Evolutionary conservation across 1,140 invertebrate species (phyloP), one percentile per base, ranked within the genome.

Genomic region (Rhagoletis zephyria): DNA sequence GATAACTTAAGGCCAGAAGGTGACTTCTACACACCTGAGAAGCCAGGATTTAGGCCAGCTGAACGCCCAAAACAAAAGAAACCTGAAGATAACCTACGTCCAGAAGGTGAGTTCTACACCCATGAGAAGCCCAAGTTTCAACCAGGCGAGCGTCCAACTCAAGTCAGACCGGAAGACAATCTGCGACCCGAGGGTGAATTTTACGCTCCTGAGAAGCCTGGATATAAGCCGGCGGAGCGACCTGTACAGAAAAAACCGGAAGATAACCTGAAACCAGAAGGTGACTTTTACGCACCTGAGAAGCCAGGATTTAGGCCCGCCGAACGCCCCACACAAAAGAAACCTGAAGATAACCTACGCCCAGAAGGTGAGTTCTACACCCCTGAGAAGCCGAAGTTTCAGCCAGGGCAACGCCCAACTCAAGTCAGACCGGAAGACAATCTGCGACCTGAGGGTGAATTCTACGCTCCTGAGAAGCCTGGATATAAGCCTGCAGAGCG

Each of bases 71-170:
- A n/a, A n/a, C n/a, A n/a, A n/a, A n/a, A n/a, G n/a, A n/a, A n/a
- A n/a, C n/a, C n/a, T n/a, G n/a, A n/a, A n/a, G n/a, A n/a, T n/a
- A n/a, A n/a, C n/a, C n/a, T n/a, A n/a, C n/a, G n/a, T n/a, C n/a
- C n/a, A n/a, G n/a, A 97, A 94, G 96, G 96, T 3, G 95, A 96
- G 77, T 95, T 96, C 89, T 93, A 94, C 89, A 93, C 92, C 87
- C 91, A 94, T 67, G 89, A 94, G 87, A 91, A 92, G 87, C 89
- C 93, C 0, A 89, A 91, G 59, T 95, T 90, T 89, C 88, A 90
- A 16, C 93, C 94, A 5, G 93, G 90, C 9, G 94, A 94, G 90
- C 91, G 93, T 88, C 93, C 93, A 10, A 90, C 93, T 87, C 92
- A 93, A 64, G 93, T 93, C 87, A 94, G 93, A 88, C 93, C 94